Evolutionary conservation across 2,797 vertebrate species (phyloP), one percentile per base, ranked within the genome.

Genomic region (Hippoglossus hippoglossus): DNA sequence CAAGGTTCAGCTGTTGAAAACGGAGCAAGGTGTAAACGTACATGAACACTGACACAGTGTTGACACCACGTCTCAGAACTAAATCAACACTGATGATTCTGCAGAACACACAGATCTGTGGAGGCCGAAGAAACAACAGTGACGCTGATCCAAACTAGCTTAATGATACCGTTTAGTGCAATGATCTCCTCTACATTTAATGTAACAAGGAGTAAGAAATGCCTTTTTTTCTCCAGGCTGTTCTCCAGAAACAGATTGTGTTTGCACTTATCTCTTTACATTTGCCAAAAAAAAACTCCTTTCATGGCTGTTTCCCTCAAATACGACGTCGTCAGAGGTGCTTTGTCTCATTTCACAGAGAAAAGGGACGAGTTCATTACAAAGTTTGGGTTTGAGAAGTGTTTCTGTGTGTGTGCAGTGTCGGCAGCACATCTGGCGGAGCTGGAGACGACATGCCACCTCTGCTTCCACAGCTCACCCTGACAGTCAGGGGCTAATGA

Each of bases 401-500:
- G 73, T 60, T 63, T 49, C 51, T 46, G 80, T 72, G 52, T 58
- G 76, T 84, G 66, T 73, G 75, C 82, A 44, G 57, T 71, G 76
- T 86, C 82, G 85, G 84, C 81, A 83, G 78, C 85, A 85, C 89
- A 91, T 90, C 89, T 91, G 86, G 79, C 63, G 54, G 61, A 75
- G 67, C 65, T 72, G 76, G 73, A 84, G 79, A 69, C 65, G 16
- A 82, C 63, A 63, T 67, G 80, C 82, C 86, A 82, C 74, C 74
- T 81, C 63, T 9, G 26, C 76, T 84, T 80, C 71, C 80, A 87
- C 79, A 62, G 80, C 77, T 87, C 74, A 56, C 71, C 71, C 84
- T 83, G 90, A 92, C 84, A 89, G 82, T 75, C 85, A 54, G 87
- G 57, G 79, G 87, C 87, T 90, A 92, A 92, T 87, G 85, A 91